A percentile compares a stretch with the other conserved stretches of the same genome.
These are phyloP conservation scores for Synodontis membranacea DNA, from an alignment of 2,113 vertebrate species.

Conservation along the genomic window DNA sequence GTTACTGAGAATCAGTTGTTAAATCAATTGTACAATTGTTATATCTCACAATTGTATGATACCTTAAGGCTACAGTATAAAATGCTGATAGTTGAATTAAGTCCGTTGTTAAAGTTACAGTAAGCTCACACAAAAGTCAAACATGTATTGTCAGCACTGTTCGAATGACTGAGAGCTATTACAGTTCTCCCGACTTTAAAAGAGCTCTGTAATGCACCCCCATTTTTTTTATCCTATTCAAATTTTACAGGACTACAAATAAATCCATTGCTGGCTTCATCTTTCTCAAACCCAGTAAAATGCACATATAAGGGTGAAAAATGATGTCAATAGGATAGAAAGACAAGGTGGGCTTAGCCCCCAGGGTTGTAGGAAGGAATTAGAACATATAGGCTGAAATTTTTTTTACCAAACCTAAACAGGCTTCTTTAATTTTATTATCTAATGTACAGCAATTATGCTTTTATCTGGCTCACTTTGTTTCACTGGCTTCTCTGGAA, in stretches of 20 bases:
- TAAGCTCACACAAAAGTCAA: background rate
- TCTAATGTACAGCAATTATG: too few species aligned
- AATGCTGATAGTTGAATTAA: background rate
- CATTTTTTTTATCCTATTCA: conserved; percentile 23
- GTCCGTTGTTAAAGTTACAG: background rate
- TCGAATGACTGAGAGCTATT: background rate
- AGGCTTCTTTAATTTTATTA: too few species aligned
- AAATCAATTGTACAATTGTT: too few species aligned
- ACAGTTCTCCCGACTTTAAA: background rate
- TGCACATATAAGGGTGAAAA: background rate
- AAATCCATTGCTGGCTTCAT: background rate
- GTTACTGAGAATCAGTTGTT: too few species aligned
- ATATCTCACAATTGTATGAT: background rate
- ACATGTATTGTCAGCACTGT: background rate
- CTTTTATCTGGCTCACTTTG: too few species aligned
- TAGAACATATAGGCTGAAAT: too few species aligned
- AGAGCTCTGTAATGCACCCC: too few species aligned
- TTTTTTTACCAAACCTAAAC: too few species aligned
- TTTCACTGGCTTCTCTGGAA: too few species aligned
- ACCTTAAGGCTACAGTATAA: background rate
- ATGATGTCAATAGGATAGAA: too few species aligned
- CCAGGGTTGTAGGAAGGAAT: too few species aligned
- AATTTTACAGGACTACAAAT: conserved; percentile 43
- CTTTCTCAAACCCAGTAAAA: background rate
- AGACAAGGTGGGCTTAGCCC: too few species aligned